These are phyloP conservation scores for Formica exsecta DNA, from an alignment of 1,140 invertebrate genomes.

Conservation along the genomic window DNA sequence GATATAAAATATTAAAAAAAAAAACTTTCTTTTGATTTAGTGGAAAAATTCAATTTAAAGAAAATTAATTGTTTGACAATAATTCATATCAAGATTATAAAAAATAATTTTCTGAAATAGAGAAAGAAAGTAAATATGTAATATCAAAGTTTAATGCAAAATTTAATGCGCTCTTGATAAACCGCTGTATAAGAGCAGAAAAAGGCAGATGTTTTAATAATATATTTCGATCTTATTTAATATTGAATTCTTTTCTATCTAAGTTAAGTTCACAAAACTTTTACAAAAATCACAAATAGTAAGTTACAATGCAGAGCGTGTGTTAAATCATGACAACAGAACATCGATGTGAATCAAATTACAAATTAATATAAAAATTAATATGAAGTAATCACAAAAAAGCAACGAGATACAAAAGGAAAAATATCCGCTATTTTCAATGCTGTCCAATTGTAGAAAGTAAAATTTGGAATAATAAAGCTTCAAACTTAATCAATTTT, in stretches of 20 bases:
- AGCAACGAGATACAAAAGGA: not conserved
- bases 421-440: not conserved
- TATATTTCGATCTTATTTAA: not conserved
- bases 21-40: slow-evolving; percentile 27
- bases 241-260: not conserved
- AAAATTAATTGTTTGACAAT: not conserved
- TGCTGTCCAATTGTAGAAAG: not conserved
- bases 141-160: not conserved
- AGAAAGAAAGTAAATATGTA: not conserved
- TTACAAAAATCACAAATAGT: not conserved
- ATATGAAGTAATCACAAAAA: not conserved
- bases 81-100: not conserved
- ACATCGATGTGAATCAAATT: not conserved
- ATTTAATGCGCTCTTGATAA: not conserved
- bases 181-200: not conserved
- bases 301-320: not conserved
- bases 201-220: not conserved
- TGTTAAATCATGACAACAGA: not conserved
- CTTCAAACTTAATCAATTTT: slow-evolving; percentile 17
- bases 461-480: slow-evolving; percentile 13
- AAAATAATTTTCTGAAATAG: not conserved
- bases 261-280: not conserved
- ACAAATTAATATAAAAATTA: not conserved
- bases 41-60: slow-evolving; percentile 20
- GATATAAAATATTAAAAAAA: slow-evolving; percentile 31